Evolutionary conservation across 2,888 invertebrate genomes (phyloP).

Genomic region (Eristalis pertinax): DNA sequence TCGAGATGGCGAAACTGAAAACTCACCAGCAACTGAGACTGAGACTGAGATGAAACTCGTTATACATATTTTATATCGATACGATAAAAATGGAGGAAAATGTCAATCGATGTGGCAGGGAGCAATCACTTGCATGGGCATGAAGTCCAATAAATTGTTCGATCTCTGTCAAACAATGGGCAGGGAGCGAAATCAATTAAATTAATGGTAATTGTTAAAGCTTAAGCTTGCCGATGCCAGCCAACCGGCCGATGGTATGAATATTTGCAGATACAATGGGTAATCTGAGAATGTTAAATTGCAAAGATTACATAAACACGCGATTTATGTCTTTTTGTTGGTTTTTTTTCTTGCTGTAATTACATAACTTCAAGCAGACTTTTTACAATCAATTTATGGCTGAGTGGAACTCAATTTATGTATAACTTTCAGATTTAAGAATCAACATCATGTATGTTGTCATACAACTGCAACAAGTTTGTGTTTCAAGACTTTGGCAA

Average conservation of each 20-base stretch:
- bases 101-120: constrained; percentile 50
- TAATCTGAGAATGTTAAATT: constrained; percentile 43
- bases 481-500: background rate
- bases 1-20: constrained; percentile 37
- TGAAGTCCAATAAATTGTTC: constrained; percentile 49
- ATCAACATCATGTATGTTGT: background rate
- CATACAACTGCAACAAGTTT: background rate
- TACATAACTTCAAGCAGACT: background rate
- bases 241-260: background rate
- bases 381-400: background rate
- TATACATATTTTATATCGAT: constrained; percentile 27
- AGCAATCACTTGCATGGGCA: constrained; percentile 23
- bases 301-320: constrained; percentile 18
- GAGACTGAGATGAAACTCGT: constrained; percentile 18
- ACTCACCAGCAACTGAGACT: background rate
- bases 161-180: constrained; percentile 42
- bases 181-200: constrained; percentile 49
- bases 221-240: background rate
- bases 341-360: background rate
- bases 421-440: background rate
- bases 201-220: constrained; percentile 57
- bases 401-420: background rate
- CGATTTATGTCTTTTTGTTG: constrained; percentile 6
- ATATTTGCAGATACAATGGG: constrained; percentile 44
- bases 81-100: constrained; percentile 44